Evolutionary conservation across 2,797 vertebrate genomes (phyloP).

Genomic region (Malurus splendens): DNA sequence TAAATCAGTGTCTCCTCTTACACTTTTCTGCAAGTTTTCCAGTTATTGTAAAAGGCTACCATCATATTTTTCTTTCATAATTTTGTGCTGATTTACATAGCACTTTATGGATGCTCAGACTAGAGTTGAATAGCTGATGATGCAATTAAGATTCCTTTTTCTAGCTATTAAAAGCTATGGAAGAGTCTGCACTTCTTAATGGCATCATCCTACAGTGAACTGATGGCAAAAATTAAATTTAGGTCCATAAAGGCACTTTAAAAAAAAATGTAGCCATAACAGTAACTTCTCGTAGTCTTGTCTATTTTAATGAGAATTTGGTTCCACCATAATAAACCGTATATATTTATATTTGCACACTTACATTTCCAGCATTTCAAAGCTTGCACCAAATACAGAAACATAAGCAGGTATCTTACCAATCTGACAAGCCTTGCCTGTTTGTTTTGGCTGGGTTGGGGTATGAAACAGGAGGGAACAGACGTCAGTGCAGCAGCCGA

Average conservation of each 20-base stretch:
- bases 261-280: neutral
- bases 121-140: neutral
- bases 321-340: neutral
- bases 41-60: neutral
- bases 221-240: neutral
- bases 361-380: neutral
- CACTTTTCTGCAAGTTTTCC: neutral
- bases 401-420: neutral
- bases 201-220: neutral
- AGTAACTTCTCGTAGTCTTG: neutral
- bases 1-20: neutral
- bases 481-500: neutral
- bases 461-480: fast-evolving
- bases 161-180: neutral
- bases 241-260: neutral
- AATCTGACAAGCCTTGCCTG: neutral
- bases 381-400: neutral
- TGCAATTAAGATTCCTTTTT: neutral
- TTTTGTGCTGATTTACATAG: neutral
- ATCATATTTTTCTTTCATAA: neutral
- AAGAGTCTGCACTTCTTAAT: neutral
- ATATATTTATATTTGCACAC: neutral
- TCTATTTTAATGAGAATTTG: neutral
- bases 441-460: neutral
- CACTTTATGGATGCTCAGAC: neutral